Percentiles rank a stretch among this genome's conserved stretches.
These are phyloP conservation scores for Drosophila funebris DNA, from an alignment of 1,140 invertebrate species.

Conservation along the genomic window DNA sequence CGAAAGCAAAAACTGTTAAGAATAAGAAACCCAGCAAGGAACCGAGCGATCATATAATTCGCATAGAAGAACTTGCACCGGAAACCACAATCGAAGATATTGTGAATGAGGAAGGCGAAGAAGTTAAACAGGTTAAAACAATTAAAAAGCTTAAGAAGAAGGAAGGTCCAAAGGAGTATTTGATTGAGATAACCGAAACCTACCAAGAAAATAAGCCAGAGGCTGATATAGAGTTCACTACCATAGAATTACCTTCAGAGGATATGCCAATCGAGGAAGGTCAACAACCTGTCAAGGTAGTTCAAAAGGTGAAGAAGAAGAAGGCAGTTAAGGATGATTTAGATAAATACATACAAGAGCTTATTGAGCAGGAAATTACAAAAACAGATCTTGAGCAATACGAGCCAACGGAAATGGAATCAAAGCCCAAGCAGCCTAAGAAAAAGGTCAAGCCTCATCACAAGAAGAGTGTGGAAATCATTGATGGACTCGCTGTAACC, in stretches of 20 bases:
- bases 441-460: conserved; percentile 76
- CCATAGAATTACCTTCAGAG: conserved; percentile 66
- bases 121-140: conserved; percentile 76
- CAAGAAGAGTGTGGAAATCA: conserved; percentile 58
- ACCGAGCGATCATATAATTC: conserved; percentile 60
- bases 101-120: conserved; percentile 81
- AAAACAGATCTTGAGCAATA: conserved; percentile 83
- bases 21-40: conserved; percentile 58
- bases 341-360: conserved; percentile 76
- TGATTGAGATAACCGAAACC: conserved; percentile 76
- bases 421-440: conserved; percentile 69
- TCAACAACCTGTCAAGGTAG: conserved; percentile 38
- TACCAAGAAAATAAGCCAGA: conserved; percentile 80
- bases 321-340: conserved; percentile 72
- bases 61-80: conserved; percentile 80
- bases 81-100: conserved; percentile 73
- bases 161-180: conserved; percentile 68
- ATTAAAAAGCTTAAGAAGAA: conserved; percentile 76
- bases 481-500: conserved; percentile 62
- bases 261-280: conserved; percentile 38
- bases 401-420: conserved; percentile 76
- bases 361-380: conserved; percentile 80
- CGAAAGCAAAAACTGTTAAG: conserved; percentile 74
- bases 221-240: conserved; percentile 66
- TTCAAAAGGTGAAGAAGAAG: conserved; percentile 72